phyloP scores from a whole-genome alignment of 2,888 invertebrate species.

The Melanostoma mellinum region DNA sequence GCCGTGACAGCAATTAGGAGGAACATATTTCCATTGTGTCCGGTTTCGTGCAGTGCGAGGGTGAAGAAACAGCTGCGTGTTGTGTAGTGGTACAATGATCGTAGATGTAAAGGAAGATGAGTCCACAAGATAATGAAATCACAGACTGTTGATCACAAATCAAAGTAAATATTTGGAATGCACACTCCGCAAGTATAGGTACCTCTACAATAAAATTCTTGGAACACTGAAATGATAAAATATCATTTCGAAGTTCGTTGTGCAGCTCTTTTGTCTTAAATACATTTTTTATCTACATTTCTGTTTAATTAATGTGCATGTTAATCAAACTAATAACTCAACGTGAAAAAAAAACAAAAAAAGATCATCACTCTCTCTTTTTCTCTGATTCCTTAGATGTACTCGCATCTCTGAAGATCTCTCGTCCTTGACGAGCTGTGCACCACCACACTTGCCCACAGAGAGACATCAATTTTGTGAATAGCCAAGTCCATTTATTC shows the following conservation, averaged over 20 bases:
- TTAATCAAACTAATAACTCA: slow-evolving; percentile 65
- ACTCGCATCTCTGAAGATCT: not conserved
- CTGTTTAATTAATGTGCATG: slow-evolving; percentile 66
- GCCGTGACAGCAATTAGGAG: slow-evolving; percentile 57
- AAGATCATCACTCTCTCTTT: slow-evolving; percentile 32
- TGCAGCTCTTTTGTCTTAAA: slow-evolving; percentile 54
- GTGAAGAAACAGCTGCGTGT: slow-evolving; percentile 53
- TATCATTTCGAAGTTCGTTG: slow-evolving; percentile 46
- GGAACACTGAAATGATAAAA: slow-evolving; percentile 1
- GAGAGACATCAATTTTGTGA: slow-evolving; percentile 70
- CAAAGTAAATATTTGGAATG: slow-evolving; percentile 10
- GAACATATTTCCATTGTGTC: slow-evolving; percentile 26
- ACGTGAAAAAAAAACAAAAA: slow-evolving; percentile 41
- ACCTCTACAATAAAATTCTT: slow-evolving; percentile 7
- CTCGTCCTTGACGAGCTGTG: slow-evolving; percentile 62
- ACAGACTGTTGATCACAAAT: slow-evolving; percentile 23
- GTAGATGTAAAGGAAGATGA: slow-evolving; percentile 19
- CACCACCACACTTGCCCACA: slow-evolving; percentile 50
- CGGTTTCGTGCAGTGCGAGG: slow-evolving; percentile 39
- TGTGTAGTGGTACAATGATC: slow-evolving; percentile 17
- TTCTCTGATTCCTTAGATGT: not conserved
- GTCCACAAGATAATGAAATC: slow-evolving; percentile 39
- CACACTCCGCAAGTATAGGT: not conserved
- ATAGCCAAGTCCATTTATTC: slow-evolving; percentile 73
- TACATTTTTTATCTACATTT: slow-evolving; percentile 31